Conservation (phyloP, 2,888 invertebrate genomes). For the Eledona agricola region DNA sequence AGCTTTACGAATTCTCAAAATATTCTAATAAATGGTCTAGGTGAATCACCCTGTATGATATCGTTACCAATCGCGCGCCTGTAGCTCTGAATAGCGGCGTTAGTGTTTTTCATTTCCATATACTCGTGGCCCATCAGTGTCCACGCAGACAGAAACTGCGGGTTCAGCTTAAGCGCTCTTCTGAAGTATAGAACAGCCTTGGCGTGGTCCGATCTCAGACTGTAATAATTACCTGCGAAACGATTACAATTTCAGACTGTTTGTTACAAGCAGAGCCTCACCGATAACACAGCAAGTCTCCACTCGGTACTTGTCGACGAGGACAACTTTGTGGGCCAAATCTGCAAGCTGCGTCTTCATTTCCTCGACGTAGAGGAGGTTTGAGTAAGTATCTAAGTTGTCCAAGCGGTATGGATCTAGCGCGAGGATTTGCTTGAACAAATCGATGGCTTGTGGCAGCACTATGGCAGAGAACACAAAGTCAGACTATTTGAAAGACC, state of each 20-base stretch:
- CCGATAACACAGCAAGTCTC: slow-evolving; percentile 99
- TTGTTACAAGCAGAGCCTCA: slow-evolving; percentile 54
- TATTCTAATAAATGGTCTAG: slow-evolving; percentile 1
- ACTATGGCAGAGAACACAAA: slow-evolving; percentile 67
- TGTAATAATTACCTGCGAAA: slow-evolving; percentile 90
- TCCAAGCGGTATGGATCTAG: slow-evolving; percentile 94
- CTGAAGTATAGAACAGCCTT: slow-evolving; percentile 98
- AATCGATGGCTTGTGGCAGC: slow-evolving; percentile 85
- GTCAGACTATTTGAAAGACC: slow-evolving; percentile 33
- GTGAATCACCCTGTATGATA: no score
- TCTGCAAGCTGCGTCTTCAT: slow-evolving; percentile 90
- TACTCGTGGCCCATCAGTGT: slow-evolving; percentile 99
- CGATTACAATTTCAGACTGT: slow-evolving; percentile 9
- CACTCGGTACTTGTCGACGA: slow-evolving; percentile 95
- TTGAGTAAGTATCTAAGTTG: slow-evolving; percentile 96
- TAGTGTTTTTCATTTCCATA: slow-evolving; percentile 98
- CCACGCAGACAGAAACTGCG: slow-evolving; percentile 95
- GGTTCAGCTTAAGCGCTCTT: slow-evolving; percentile 91
- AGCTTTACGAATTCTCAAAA: no score
- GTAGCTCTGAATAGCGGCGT: slow-evolving; percentile 98
- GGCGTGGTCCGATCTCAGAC: slow-evolving; percentile 93
- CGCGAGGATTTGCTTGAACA: slow-evolving; percentile 84
- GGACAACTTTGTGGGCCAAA: slow-evolving; percentile 91
- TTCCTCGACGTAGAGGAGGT: slow-evolving; percentile 93
- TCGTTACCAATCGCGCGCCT: slow-evolving; percentile 89